Evolutionary conservation across 2,797 vertebrate species (phyloP), one percentile per base, ranked within the genome.

Genomic region (Malurus leucopterus): DNA sequence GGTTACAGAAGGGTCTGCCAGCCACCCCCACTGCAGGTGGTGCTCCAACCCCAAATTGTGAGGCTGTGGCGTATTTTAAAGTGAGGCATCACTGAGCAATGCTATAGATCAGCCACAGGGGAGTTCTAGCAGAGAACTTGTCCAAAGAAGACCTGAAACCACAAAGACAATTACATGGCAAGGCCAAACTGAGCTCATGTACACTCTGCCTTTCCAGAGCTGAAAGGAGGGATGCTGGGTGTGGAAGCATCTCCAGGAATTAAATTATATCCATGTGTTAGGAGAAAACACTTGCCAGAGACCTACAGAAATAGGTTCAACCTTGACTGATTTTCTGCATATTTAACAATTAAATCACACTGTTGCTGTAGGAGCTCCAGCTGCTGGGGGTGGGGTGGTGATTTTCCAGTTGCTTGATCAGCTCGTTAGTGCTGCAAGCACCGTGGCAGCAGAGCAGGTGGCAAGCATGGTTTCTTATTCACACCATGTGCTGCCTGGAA

Each of bases 1-100:
- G 50, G 64, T 74, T 91, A 76, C 29, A 61, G 71, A 71, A 84
- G 43, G 76, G 73, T 58, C 79, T 2, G 76, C 90, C 83, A 94
- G 71, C 91, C 85, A 84, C 89, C 77, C 89, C 91, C 89, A 81
- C 68, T 86, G 92, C 91, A 92, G 94, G 83, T 92, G 93, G 86
- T 95, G 64, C 72, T 89, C 80, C 83, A 86, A 86, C 49, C 49
- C 63, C 79, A 47, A 46, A 79, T 20, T 61, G 13, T 54, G 68
- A 81, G 46, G 63, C 77, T 62, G 43, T 44, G 40, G 36, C 63
- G 64, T 93, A 9, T 82, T 91, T 91, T 70, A 65, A 74, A 93
- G 75, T 51, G 64, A 94, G 74, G 51, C 91, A 92, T 76, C 74
- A 11, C 44, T 65, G 34, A 93, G 50, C 74, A 94, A 95, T 68